A percentile compares a stretch with the other conserved stretches of the same genome.
Evolutionary conservation across 2,113 vertebrate species (phyloP).

Genomic region (Tupaia chinensis): DNA sequence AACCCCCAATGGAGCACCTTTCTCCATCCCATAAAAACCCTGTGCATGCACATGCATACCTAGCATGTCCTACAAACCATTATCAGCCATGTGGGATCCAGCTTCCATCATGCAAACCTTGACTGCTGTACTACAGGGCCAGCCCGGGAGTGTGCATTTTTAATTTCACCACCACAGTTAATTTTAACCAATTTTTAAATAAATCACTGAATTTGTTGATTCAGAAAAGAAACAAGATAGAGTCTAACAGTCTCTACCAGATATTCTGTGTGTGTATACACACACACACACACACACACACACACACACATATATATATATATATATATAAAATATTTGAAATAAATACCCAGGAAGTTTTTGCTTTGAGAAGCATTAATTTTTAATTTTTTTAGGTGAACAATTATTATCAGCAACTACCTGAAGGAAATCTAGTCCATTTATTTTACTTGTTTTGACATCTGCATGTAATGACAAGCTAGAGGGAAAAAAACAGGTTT

Average conservation of each 20-base stretch:
- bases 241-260: background rate
- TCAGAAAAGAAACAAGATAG: background rate
- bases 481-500: slow-evolving; percentile 45
- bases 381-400: background rate
- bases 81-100: too few relatives aligned
- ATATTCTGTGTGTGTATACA: background rate
- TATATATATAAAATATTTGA: background rate
- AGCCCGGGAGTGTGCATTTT: background rate
- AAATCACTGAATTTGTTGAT: background rate
- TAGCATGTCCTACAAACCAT: too few relatives aligned
- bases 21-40: too few relatives aligned
- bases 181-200: slow-evolving; percentile 6
- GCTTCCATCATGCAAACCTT: too few relatives aligned
- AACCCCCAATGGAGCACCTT: too few relatives aligned
- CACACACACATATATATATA: too few relatives aligned
- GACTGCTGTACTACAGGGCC: too few relatives aligned
- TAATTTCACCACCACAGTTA: background rate
- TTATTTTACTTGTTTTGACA: slow-evolving; percentile 73
- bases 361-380: background rate
- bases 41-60: too few relatives aligned
- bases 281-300: too few relatives aligned
- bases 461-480: slow-evolving; percentile 65
- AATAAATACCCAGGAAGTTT: background rate
- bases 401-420: slow-evolving; percentile 43
- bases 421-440: slow-evolving; percentile 39